phyloP scores from a whole-genome alignment of 2,888 invertebrate genomes.

The Standfussiana lucernea region DNA sequence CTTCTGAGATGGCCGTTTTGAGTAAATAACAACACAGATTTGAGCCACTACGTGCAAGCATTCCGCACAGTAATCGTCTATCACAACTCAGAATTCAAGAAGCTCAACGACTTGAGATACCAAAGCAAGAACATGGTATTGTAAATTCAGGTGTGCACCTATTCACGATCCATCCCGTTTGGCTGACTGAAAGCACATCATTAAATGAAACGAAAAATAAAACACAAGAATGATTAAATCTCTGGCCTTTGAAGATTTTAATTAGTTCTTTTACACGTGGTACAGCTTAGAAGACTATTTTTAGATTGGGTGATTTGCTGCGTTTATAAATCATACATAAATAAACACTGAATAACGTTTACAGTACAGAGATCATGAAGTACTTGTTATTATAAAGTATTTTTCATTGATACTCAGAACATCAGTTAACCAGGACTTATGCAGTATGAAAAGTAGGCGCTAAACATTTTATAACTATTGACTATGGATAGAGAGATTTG shows the following conservation, averaged over 20 bases:
- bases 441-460: background rate
- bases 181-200: background rate
- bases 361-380: background rate
- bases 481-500: background rate
- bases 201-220: slow-evolving; percentile 4
- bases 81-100: background rate
- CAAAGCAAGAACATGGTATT: background rate
- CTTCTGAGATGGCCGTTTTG: background rate
- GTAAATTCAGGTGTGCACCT: background rate
- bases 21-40: background rate
- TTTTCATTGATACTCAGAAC: background rate
- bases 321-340: background rate
- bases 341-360: background rate
- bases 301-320: background rate
- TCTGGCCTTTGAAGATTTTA: slow-evolving; percentile 2
- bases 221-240: background rate
- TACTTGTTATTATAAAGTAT: no score
- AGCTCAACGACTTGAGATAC: background rate
- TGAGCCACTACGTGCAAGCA: background rate
- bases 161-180: background rate
- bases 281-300: background rate
- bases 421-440: background rate
- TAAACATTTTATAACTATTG: background rate
- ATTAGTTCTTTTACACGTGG: slow-evolving; percentile 16
- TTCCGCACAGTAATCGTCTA: background rate